phyloP scores from a whole-genome alignment of 2,888 invertebrate genomes.

The Encarsia formosa region DNA sequence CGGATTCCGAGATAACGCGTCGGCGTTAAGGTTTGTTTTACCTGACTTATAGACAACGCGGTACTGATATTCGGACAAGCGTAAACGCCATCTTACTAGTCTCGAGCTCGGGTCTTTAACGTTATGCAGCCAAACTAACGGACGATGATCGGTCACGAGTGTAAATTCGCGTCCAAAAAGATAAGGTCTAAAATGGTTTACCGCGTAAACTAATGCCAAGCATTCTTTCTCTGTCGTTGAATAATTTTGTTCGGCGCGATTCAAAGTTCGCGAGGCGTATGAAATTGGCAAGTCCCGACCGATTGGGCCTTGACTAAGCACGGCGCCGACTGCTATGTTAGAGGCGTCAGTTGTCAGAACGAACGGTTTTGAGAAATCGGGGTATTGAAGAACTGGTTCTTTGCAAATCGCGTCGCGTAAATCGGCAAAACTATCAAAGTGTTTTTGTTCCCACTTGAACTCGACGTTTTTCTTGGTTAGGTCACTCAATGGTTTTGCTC shows the following conservation, averaged over 20 bases:
- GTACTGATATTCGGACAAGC: too few relatives aligned
- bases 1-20: too few relatives aligned
- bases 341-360: slow-evolving; percentile 26
- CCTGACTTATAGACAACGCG: too few relatives aligned
- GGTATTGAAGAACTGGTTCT: slow-evolving; percentile 22
- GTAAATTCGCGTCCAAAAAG: too few relatives aligned
- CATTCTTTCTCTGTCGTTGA: too few relatives aligned
- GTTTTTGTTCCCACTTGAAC: slow-evolving; percentile 9
- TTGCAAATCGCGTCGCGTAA: slow-evolving; percentile 15
- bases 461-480: slow-evolving; percentile 10
- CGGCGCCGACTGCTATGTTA: slow-evolving; percentile 7
- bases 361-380: slow-evolving; percentile 22
- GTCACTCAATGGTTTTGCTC: slow-evolving; percentile 20
- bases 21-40: too few relatives aligned
- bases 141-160: too few relatives aligned
- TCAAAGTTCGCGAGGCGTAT: slow-evolving; percentile 18
- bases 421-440: slow-evolving; percentile 10
- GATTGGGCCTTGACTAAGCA: slow-evolving; percentile 22
- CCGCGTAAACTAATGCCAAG: too few relatives aligned
- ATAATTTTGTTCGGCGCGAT: slow-evolving; percentile 19
- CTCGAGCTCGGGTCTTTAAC: too few relatives aligned
- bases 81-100: too few relatives aligned
- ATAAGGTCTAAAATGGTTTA: too few relatives aligned
- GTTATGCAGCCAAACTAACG: too few relatives aligned
- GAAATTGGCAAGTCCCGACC: slow-evolving; percentile 21